These are phyloP conservation scores for Drosophila sechellia DNA, from an alignment of 1,140 invertebrate species.

Conservation along the genomic window DNA sequence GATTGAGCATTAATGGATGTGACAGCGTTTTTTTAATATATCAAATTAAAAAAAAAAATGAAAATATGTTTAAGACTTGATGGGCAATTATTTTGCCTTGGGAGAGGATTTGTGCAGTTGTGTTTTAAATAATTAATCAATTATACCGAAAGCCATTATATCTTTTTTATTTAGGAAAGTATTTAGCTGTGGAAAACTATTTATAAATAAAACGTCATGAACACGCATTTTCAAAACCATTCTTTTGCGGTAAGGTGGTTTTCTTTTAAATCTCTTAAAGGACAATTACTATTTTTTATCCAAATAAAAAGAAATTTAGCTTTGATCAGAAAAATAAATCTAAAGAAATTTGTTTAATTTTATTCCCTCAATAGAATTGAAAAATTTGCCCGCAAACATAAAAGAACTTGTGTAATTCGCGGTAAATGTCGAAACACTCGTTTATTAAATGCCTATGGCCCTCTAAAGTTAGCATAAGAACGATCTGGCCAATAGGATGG, in stretches of 20 bases:
- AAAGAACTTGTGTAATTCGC: constrained; percentile 34
- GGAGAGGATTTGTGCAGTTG: background rate
- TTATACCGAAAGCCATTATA: background rate
- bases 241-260: too few relatives aligned
- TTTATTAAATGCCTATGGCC: constrained; percentile 28
- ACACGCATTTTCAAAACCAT: too few relatives aligned
- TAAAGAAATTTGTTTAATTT: background rate
- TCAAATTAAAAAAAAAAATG: constrained; percentile 30
- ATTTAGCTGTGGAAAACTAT: too few relatives aligned
- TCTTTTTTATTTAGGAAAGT: background rate
- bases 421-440: constrained; percentile 24
- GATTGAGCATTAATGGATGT: constrained; percentile 42
- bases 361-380: background rate
- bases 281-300: too few relatives aligned
- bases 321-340: constrained; percentile 29
- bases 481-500: constrained; percentile 5
- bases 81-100: background rate
- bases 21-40: constrained; percentile 22
- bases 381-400: constrained; percentile 13
- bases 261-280: too few relatives aligned
- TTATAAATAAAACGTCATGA: too few relatives aligned
- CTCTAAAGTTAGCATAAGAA: background rate
- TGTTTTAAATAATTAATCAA: background rate
- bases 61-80: constrained; percentile 7
- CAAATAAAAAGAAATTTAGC: background rate